phyloP scores from a whole-genome alignment of 53 echinoderm and acorn worm species.

The Luidia sarsii region DNA sequence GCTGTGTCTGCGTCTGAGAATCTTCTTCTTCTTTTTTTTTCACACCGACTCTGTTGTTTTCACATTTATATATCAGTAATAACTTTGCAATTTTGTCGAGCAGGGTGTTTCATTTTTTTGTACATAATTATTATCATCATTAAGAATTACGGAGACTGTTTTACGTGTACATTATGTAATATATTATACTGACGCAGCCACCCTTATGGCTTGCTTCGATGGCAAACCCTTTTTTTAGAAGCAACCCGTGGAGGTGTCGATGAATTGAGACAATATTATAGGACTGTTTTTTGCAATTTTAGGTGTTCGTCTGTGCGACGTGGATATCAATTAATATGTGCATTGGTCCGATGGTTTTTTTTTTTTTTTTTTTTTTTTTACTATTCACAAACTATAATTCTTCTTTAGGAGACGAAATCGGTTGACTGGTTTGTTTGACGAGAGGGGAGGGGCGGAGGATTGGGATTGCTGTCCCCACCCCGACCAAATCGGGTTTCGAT shows the following conservation, averaged over 20 bases:
- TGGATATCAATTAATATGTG: conserved; percentile 11
- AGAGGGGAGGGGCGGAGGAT: background rate
- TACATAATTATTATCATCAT: conserved; percentile 44
- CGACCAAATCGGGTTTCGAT: conserved; percentile 31
- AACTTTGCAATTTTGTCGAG: conserved; percentile 36
- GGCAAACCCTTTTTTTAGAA: conserved; percentile 51
- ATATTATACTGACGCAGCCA: conserved; percentile 45
- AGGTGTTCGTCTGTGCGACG: conserved; percentile 40
- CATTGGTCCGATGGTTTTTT: conserved; percentile 33
- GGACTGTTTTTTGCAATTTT: conserved; percentile 59
- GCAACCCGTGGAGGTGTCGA: conserved; percentile 25
- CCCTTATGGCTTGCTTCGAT: conserved; percentile 16
- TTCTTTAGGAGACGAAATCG: too few species aligned
- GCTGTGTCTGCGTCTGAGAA: conserved; percentile 10
- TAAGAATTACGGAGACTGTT: conserved; percentile 19
- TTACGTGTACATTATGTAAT: conserved; percentile 58
- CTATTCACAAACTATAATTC: conserved; percentile 24
- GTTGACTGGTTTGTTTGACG: background rate
- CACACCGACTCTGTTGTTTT: conserved; percentile 7
- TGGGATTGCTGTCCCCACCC: background rate
- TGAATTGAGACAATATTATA: conserved; percentile 22
- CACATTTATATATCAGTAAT: conserved; percentile 39
- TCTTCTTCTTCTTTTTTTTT: too few species aligned
- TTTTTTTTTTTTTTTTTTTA: conserved; percentile 39
- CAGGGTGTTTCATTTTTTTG: conserved; percentile 58